Conservation (phyloP, 2,113 vertebrate genomes). For the Cairina moschata region DNA sequence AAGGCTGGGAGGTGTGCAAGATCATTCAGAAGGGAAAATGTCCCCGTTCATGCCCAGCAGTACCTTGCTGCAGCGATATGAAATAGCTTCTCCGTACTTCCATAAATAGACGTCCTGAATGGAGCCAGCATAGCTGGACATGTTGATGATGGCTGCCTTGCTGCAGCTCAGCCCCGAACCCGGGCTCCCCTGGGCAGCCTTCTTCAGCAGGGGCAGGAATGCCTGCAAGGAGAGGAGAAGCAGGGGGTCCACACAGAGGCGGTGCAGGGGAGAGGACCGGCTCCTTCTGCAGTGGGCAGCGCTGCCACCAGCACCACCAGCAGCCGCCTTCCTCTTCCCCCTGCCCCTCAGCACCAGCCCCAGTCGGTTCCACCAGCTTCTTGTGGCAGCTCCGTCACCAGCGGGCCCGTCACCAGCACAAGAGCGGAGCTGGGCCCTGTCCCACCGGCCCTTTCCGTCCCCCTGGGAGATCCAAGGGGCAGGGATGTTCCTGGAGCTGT, state of each 20-base stretch:
- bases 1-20: rapidly evolving
- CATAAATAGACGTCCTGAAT: background rate
- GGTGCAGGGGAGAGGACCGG: background rate
- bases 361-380: rapidly evolving
- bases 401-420: background rate
- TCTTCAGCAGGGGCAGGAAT: slow-evolving; percentile 26
- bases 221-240: background rate
- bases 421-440: too few relatives aligned
- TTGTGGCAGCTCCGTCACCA: background rate
- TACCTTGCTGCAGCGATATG: background rate
- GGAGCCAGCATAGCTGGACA: slow-evolving; percentile 23
- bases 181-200: background rate
- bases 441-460: too few relatives aligned
- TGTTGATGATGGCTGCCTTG: slow-evolving; percentile 38
- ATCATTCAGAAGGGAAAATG: rapidly evolving
- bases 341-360: background rate
- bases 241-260: rapidly evolving
- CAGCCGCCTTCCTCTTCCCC: background rate
- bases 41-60: rapidly evolving
- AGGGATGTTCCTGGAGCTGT: too few relatives aligned
- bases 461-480: too few relatives aligned
- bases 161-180: background rate
- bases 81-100: background rate
- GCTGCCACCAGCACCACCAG: rapidly evolving
- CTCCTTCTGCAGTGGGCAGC: rapidly evolving